Conservation (phyloP, 1,140 invertebrate species). For the Drosophila aff. region DNA sequence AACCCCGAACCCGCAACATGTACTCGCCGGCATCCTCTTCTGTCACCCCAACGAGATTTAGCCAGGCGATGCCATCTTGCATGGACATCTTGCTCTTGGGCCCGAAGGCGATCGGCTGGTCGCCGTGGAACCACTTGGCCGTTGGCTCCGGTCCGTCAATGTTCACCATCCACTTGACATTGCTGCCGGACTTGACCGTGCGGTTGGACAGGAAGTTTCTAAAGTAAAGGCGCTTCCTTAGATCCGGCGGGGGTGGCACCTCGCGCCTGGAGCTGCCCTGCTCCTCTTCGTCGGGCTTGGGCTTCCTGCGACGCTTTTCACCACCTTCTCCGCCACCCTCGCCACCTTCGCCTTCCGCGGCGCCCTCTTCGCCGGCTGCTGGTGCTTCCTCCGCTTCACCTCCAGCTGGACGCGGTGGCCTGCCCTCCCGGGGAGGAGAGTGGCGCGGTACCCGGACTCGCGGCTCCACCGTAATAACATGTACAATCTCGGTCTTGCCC, state of each 20-base stretch:
- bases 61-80: slow-evolving; percentile 87
- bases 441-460: slow-evolving; percentile 55
- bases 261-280: slow-evolving; percentile 61
- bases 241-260: slow-evolving; percentile 83
- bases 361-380: slow-evolving; percentile 48
- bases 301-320: slow-evolving; percentile 58
- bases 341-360: slow-evolving; percentile 29
- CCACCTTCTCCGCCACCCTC: slow-evolving; percentile 29
- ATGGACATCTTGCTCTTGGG: slow-evolving; percentile 86
- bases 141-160: slow-evolving; percentile 90
- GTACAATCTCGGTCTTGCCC: slow-evolving; percentile 78
- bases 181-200: slow-evolving; percentile 87
- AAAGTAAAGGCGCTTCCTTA: slow-evolving; percentile 89
- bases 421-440: slow-evolving; percentile 68
- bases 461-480: slow-evolving; percentile 75
- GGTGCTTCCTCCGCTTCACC: slow-evolving; percentile 47
- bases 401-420: slow-evolving; percentile 61
- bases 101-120: slow-evolving; percentile 83
- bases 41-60: slow-evolving; percentile 88
- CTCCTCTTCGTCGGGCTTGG: slow-evolving; percentile 67
- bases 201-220: slow-evolving; percentile 89
- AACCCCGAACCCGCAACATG: slow-evolving; percentile 88
- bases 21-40: slow-evolving; percentile 88
- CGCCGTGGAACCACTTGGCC: slow-evolving; percentile 90
- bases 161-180: slow-evolving; percentile 90